Conservation (phyloP, 2,113 vertebrate species). For the Odontesthes bonariensis region DNA sequence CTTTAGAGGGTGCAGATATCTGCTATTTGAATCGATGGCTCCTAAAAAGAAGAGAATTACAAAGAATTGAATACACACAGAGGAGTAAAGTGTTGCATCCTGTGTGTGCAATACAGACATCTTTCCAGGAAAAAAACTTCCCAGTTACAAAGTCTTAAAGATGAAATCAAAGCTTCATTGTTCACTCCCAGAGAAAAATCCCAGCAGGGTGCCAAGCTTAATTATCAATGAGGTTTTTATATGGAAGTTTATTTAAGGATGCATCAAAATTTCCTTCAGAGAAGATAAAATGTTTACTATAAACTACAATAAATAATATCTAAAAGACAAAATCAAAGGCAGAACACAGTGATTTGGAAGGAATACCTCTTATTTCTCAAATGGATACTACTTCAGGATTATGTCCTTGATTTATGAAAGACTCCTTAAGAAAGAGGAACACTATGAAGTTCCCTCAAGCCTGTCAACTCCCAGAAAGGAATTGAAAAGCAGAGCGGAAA, state of each 20-base stretch:
- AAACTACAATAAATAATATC: conserved; percentile 14
- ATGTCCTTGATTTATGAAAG: conserved; percentile 31
- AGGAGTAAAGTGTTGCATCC: neutral
- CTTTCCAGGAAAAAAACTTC: conserved; percentile 13
- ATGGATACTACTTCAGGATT: conserved; percentile 13
- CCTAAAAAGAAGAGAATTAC: neutral
- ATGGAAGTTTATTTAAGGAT: neutral
- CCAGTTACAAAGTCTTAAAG: neutral
- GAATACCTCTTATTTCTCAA: neutral
- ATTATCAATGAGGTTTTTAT: conserved; percentile 29
- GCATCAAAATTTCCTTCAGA: conserved; percentile 10
- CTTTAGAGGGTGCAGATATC: no score
- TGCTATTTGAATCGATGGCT: no score
- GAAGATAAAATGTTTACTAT: conserved; percentile 33
- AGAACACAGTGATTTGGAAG: conserved; percentile 21
- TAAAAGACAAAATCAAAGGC: conserved; percentile 13
- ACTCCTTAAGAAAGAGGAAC: conserved; percentile 29
- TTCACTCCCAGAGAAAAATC: conserved; percentile 14
- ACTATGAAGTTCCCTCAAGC: conserved; percentile 13
- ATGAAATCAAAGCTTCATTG: neutral
- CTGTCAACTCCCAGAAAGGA: conserved; percentile 38
- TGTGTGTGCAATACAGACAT: conserved; percentile 8
- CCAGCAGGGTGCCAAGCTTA: conserved; percentile 29
- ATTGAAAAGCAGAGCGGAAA: conserved; percentile 21
- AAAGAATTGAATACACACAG: conserved; percentile 5